Percentiles rank a stretch among this genome's conserved stretches.
Evolutionary conservation across 2,888 invertebrate species (phyloP).

Genomic region (Chrysina gloriosa): DNA sequence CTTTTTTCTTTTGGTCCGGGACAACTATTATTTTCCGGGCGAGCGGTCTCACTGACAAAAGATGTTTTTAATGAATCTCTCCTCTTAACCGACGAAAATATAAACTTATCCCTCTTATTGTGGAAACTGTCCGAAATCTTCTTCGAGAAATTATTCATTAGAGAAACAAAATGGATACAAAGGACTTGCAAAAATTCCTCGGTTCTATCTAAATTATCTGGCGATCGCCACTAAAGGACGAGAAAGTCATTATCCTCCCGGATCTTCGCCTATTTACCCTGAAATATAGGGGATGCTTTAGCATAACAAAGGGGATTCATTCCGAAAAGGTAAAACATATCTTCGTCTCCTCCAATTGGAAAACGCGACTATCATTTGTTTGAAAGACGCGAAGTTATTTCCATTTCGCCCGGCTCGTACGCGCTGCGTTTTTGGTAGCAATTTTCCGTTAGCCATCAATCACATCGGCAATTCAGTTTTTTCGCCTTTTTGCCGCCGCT

Average conservation of each 20-base stretch:
- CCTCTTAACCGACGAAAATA: constrained; percentile 5
- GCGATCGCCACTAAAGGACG: too few relatives aligned
- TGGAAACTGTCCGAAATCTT: not conserved
- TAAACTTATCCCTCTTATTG: not conserved
- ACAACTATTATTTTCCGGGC: constrained; percentile 25
- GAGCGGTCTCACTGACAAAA: constrained; percentile 13
- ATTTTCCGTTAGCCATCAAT: constrained; percentile 42
- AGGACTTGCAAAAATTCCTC: not conserved
- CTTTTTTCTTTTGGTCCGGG: not conserved
- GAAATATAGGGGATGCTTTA: not conserved
- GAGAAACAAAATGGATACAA: not conserved
- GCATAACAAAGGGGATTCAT: constrained; percentile 4
- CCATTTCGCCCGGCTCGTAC: constrained; percentile 17
- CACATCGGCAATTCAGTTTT: constrained; percentile 42
- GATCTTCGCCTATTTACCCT: too few relatives aligned
- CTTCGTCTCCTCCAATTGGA: constrained; percentile 28
- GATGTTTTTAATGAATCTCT: constrained; percentile 24
- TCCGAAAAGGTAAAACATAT: not conserved
- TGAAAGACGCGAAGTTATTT: constrained; percentile 36
- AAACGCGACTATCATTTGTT: constrained; percentile 38
- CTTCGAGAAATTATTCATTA: not conserved
- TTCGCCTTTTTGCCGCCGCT: constrained; percentile 14
- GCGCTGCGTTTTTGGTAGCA: constrained; percentile 32
- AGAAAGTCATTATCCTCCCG: too few relatives aligned
- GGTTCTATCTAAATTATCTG: too few relatives aligned